Base-by-base conservation (phyloP, 2,113 vertebrate species). In the Pachyramphus minor region DNA sequence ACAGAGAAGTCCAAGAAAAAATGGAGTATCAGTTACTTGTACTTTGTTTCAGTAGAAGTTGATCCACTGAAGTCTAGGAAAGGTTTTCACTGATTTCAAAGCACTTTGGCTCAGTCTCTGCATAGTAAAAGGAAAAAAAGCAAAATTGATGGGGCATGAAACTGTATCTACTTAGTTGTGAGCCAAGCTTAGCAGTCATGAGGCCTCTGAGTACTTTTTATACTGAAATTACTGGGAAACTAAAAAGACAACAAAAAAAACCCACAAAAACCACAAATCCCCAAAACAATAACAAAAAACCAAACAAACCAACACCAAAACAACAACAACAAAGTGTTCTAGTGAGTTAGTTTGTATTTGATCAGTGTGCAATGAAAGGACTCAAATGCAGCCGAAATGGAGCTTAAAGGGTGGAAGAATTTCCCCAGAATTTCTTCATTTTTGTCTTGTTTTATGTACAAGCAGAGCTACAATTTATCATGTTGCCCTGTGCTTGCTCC, bases 111-210 rank as follows among this genome's bases (percentile, higher is more conserved):
- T 89, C 18, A 42, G 11, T 42, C 24, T 76, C 31, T 55, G 33
- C 7, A 44, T 2, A 45, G 18, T 58, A 90, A 64, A 74, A 68
- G 49, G 85, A 84, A 45, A 90, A 69, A 12, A 52, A 12, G 25
- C 24, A 93, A 89, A 19, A 84, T 11, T 64, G 59, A 75, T 42
- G 44, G 75, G 83, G 53, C 30, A 53, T 84, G 71, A 89, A 96
- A 79, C 68, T 68, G 17, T 89, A 55, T 77, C 77, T 85, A 37
- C 56, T 33, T 23, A 95, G 86, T 27, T 37, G 1, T 49, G 60
- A 93, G 66, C 50, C 39, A 92, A 60, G 75, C 42, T 73, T 76
- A 90, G 71, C 81, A 68, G 80, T 87, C 91, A 81, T 81, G 76
- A 84, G 77, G 64, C 58, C 84, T 27, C 76, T 89, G 86, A 37